These are phyloP conservation scores for Drosophila auraria DNA, from an alignment of 1,140 invertebrate species.

Conservation along the genomic window DNA sequence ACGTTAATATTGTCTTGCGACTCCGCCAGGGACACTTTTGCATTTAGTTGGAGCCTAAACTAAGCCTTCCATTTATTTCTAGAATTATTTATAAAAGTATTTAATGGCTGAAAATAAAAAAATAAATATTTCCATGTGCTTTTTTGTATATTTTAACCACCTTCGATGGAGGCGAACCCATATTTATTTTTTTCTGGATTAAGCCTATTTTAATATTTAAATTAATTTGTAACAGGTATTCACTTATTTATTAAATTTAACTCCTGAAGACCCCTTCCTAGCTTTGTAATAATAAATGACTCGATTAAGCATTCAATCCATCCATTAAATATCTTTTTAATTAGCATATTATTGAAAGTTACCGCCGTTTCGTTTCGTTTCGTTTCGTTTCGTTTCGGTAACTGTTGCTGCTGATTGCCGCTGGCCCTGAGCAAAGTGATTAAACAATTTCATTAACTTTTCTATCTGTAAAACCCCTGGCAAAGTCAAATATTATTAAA, in stretches of 20 bases:
- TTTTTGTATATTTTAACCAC: no score
- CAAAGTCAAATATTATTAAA: conserved; percentile 73
- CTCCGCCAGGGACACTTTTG: not conserved
- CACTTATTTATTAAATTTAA: no score
- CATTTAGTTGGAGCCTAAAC: not conserved
- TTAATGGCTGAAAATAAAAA: no score
- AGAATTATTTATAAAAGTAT: not conserved
- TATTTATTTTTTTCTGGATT: no score
- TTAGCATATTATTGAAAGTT: conserved; percentile 32
- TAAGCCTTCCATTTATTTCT: conserved; percentile 3
- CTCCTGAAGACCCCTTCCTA: no score
- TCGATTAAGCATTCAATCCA: not conserved
- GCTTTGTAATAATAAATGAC: not conserved
- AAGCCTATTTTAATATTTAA: no score
- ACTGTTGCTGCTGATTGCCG: conserved; percentile 36
- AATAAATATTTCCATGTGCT: no score
- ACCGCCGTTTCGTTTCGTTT: conserved; percentile 1
- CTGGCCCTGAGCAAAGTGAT: conserved; percentile 50
- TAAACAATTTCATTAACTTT: conserved; percentile 72
- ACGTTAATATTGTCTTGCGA: not conserved
- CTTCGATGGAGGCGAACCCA: no score
- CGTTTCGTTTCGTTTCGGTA: not conserved
- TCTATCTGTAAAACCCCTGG: conserved; percentile 28
- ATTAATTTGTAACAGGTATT: no score
- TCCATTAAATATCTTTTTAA: conserved; percentile 30